Conservation (phyloP, 2,113 vertebrate genomes). For the Megaceryle torquata region DNA sequence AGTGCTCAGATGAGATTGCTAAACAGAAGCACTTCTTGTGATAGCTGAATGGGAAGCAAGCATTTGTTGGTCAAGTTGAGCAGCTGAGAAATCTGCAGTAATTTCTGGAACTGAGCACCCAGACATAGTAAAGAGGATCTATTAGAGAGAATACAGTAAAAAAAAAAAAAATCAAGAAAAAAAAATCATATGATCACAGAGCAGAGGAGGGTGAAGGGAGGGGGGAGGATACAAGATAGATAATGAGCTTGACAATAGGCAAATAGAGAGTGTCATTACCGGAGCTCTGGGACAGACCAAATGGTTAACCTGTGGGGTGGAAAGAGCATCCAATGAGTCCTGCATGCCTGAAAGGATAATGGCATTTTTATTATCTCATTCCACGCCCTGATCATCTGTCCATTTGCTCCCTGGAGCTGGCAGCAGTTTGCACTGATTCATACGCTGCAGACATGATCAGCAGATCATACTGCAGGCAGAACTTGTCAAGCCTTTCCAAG, state of each 20-base stretch:
- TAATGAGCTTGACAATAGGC: conserved; percentile 64
- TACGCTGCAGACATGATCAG: conserved; percentile 76
- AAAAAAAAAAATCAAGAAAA: conserved; percentile 30
- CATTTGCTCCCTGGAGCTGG: conserved; percentile 60
- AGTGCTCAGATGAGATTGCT: not conserved
- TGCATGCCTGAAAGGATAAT: conserved; percentile 65
- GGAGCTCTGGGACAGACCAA: conserved; percentile 54
- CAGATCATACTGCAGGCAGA: conserved; percentile 74
- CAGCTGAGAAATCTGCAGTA: conserved; percentile 25
- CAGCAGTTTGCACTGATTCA: conserved; percentile 35
- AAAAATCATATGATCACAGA: conserved; percentile 67
- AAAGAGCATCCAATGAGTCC: conserved; percentile 61
- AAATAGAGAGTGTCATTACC: conserved; percentile 49
- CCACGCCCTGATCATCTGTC: conserved; percentile 61
- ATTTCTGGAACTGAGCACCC: not conserved
- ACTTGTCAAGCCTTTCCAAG: conserved; percentile 77
- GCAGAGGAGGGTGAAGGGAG: not conserved
- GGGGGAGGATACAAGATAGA: conserved; percentile 52
- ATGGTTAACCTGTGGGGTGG: conserved; percentile 71
- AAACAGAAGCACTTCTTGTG: not conserved
- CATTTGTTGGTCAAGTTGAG: not conserved
- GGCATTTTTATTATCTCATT: conserved; percentile 61
- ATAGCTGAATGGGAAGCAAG: not conserved
- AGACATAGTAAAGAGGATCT: conserved; percentile 59
- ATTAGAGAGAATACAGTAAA: conserved; percentile 82